Evolutionary conservation across 2,888 invertebrate species (phyloP), one percentile per base, ranked within the genome.

Genomic region (Rotaria sp.): DNA sequence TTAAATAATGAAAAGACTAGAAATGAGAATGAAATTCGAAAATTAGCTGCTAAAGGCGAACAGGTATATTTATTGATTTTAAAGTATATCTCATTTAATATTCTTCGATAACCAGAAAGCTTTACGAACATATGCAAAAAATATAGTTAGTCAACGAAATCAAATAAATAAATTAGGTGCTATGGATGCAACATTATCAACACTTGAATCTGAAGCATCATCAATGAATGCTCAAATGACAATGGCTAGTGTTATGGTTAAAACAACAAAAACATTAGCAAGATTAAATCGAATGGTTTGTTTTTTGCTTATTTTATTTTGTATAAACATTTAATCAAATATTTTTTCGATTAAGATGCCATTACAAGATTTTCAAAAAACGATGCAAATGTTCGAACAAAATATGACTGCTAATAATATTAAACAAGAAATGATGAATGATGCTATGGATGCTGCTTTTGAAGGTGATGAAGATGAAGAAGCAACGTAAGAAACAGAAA

Each of bases 321-420:
- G 45, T 50, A 24, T 26, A 15, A 24, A 26, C 13, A 18, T 24
- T 35, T 18, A 7, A 30, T 3, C 15, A 57, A 38, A 85, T 84
- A 30, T 86, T 84, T 48, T 55, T 86, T 84, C n/a, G n/a, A 89
- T 89, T 57, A 90, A 93, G 92, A 92, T 99, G 90, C 99, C 99
- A 92, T 93, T 99, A 91, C 99, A 99, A 21, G 97, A 99, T 93
- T 99, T 99, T 90, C 98, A 99, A 92, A 95, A 95, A 90, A 99
- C 99, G 87, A 93, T 95, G 88, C 91, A 91, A 90, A 97, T 98
- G 90, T 99, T 99, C 92, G 99, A 99, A 92, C 98, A 97, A 90
- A 98, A 99, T 91, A 96, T 96, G 0, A 98, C 99, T 92, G 97
- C 99, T 86, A 99, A 99, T 99, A 98, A 99, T 91, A 99, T 99